Conservation (phyloP, 2,113 vertebrate genomes). For the Melospiza melodia region DNA sequence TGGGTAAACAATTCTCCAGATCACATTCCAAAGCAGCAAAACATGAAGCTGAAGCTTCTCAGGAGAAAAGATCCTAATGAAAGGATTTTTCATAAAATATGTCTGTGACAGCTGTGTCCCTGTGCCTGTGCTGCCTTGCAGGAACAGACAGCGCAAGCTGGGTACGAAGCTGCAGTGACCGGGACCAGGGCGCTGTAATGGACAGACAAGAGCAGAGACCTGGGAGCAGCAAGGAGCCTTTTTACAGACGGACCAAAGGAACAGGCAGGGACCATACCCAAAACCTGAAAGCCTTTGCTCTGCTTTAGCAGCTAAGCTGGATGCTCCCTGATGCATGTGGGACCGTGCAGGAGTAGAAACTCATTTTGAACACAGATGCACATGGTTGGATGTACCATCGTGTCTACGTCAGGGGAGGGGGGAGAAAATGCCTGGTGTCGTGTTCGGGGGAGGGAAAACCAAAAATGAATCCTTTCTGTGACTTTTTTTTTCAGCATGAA, state of each 20-base stretch:
- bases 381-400: slow-evolving; percentile 55
- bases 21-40: too few species aligned
- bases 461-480: slow-evolving; percentile 62
- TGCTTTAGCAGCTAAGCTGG: slow-evolving; percentile 81
- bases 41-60: too few species aligned
- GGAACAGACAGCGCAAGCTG: slow-evolving; percentile 98
- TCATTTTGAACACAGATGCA: slow-evolving; percentile 73
- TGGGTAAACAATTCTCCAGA: too few species aligned
- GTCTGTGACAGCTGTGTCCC: too few species aligned
- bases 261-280: slow-evolving; percentile 73
- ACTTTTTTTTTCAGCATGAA: slow-evolving; percentile 75
- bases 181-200: slow-evolving; percentile 58
- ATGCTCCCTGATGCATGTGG: slow-evolving; percentile 85
- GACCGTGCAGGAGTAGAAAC: slow-evolving; percentile 81
- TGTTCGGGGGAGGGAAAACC: slow-evolving; percentile 50
- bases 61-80: too few species aligned
- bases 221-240: slow-evolving; percentile 78
- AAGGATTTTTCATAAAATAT: too few species aligned
- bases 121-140: slow-evolving; percentile 33
- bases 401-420: slow-evolving; percentile 54
- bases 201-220: slow-evolving; percentile 80
- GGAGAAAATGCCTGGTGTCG: slow-evolving; percentile 50
- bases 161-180: slow-evolving; percentile 96
- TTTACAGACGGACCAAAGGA: slow-evolving; percentile 84
- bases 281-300: slow-evolving; percentile 78